Base-by-base conservation (phyloP, 2,888 invertebrate species). In the Ceratothoa steindachneri region DNA sequence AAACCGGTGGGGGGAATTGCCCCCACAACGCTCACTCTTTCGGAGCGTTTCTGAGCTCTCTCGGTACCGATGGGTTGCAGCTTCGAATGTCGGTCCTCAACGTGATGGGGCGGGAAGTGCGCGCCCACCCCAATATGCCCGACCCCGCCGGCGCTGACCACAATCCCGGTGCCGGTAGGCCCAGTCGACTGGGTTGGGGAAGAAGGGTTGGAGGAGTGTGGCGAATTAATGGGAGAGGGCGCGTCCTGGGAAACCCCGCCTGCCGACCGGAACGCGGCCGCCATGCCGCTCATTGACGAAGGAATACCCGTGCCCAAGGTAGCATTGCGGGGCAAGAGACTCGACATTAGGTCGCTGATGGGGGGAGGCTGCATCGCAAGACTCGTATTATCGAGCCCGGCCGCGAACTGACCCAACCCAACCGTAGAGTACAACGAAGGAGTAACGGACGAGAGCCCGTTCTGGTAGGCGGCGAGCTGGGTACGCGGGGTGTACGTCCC, bases 21-120 rank as follows among this genome's bases (percentile, higher is more conserved):
- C 7, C 64, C 70, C 22, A 74, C 69, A 4, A 55, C 72, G 15
- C 73, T 72, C 9, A 72, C 72, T 12, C 76, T 69, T 52, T 79
- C 79, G 1, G 79, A 79, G 31, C 79, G 73, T 66, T 79, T 79
- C 76, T 76, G 79, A 64, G 78, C 78, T 12, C 79, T 73, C 68
- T 79, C 79, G 19, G 79, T 79, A 27, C 79, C 79, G 67, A 79
- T 79, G 24, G 79, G 76, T 51, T 75, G 73, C 24, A 79, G 65
- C 64, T 79, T 79, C 12, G 72, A 60, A 19, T 73, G 73, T n/a
- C 79, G 73, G 29, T 74, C 68, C 41, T 73, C 73, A 3, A 60
- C 22, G 60, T 60, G 60, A 22, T 73, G 71, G 1, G 70, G 71
- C 19, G 71, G 64, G 1, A 12, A n/a, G 12, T 12, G 22, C 27